Percentiles rank a stretch among this genome's conserved stretches.
Conservation (phyloP, 1,140 invertebrate genomes). For the Temnothorax curvispinosus region DNA sequence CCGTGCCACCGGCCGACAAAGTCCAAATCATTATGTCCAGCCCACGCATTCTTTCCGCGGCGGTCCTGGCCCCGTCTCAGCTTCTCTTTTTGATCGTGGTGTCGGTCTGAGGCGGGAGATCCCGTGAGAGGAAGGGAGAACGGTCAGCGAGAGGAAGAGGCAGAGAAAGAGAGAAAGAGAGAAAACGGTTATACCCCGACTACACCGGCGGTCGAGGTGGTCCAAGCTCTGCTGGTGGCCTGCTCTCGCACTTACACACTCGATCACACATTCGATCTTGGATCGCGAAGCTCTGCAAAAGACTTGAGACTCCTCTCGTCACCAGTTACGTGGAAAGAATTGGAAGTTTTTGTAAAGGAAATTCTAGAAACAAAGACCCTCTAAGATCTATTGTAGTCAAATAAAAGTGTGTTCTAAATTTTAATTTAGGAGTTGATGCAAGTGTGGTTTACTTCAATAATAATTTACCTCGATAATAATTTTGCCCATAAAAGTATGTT, state of each 20-base stretch:
- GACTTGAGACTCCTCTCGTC: slow-evolving; percentile 74
- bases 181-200: slow-evolving; percentile 59
- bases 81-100: slow-evolving; percentile 74
- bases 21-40: slow-evolving; percentile 82
- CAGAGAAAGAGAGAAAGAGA: slow-evolving; percentile 20
- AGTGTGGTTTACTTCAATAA: background rate
- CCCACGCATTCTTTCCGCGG: slow-evolving; percentile 82
- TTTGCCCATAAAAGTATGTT: background rate
- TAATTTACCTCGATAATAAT: background rate
- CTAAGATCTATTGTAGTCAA: background rate
- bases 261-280: slow-evolving; percentile 85
- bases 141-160: background rate
- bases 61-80: slow-evolving; percentile 70
- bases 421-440: background rate
- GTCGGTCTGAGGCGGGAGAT: slow-evolving; percentile 62
- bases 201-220: slow-evolving; percentile 82
- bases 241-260: slow-evolving; percentile 85
- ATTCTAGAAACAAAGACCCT: slow-evolving; percentile 8
- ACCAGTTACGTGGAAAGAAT: slow-evolving; percentile 71
- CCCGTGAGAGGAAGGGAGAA: slow-evolving; percentile 32
- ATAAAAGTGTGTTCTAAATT: background rate
- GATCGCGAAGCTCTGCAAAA: slow-evolving; percentile 76
- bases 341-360: slow-evolving; percentile 20
- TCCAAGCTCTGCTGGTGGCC: slow-evolving; percentile 85
- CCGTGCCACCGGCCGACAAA: slow-evolving; percentile 76